Conservation (phyloP, 2,888 invertebrate species). For the Sarcophaga variegata region DNA sequence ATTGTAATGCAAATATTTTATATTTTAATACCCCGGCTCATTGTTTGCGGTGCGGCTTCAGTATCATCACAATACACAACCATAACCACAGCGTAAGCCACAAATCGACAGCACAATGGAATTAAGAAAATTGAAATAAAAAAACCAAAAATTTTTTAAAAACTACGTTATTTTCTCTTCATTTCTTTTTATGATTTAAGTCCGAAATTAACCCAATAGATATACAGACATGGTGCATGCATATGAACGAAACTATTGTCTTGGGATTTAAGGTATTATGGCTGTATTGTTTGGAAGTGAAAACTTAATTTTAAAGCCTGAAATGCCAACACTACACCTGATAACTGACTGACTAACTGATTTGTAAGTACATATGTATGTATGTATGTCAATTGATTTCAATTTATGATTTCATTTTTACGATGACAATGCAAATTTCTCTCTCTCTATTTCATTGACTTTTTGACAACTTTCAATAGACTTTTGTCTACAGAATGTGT, state of each 20-base stretch:
- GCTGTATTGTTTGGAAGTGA: background rate
- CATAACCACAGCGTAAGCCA: background rate
- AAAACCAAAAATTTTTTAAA: no score
- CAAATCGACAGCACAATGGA: slow-evolving; percentile 9
- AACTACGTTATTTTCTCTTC: no score
- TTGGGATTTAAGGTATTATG: slow-evolving; percentile 1
- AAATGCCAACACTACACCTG: slow-evolving; percentile 32
- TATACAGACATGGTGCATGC: no score
- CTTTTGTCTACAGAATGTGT: background rate
- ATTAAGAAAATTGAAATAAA: background rate
- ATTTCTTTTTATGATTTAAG: no score
- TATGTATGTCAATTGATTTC: slow-evolving; percentile 10
- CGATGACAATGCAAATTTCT: slow-evolving; percentile 48
- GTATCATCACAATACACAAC: background rate
- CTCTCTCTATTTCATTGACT: slow-evolving; percentile 19
- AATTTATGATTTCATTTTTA: slow-evolving; percentile 22
- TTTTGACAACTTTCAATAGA: slow-evolving; percentile 41
- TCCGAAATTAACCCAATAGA: no score
- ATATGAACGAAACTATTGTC: slow-evolving; percentile 1
- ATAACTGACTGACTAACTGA: background rate
- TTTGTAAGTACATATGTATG: no score
- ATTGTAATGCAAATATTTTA: slow-evolving; percentile 67
- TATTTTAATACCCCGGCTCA: slow-evolving; percentile 25
- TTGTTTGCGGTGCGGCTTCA: slow-evolving; percentile 15
- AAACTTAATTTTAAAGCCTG: background rate